Conservation (phyloP, 2,113 vertebrate genomes). For the Macrotis lagotis region DNA sequence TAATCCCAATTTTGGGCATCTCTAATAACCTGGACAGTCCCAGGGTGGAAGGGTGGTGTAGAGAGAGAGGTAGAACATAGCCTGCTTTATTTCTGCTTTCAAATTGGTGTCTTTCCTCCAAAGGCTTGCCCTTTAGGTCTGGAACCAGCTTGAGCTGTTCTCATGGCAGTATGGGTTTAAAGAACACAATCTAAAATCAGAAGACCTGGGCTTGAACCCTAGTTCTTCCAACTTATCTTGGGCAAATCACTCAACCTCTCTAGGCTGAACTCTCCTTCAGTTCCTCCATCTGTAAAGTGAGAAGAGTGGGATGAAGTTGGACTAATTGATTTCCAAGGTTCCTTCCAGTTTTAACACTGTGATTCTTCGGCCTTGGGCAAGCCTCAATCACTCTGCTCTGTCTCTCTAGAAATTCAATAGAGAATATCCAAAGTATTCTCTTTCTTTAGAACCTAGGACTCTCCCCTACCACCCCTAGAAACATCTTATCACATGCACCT, state of each 20-base stretch:
- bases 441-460: background rate
- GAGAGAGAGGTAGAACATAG: background rate
- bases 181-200: too few species aligned
- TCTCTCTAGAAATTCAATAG: background rate
- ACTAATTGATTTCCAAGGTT: background rate
- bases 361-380: background rate
- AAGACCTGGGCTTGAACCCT: background rate
- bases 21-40: background rate
- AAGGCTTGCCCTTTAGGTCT: too few species aligned
- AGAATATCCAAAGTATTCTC: background rate
- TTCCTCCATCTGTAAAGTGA: background rate
- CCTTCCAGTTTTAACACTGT: background rate
- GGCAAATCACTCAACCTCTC: background rate
- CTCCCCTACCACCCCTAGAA: background rate
- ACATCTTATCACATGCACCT: background rate
- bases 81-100: background rate
- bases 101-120: background rate
- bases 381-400: background rate
- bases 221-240: background rate
- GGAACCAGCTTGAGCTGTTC: too few species aligned
- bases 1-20: background rate
- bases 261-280: background rate
- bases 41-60: background rate
- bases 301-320: background rate
- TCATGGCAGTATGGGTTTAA: too few species aligned